phyloP scores from a whole-genome alignment of 2,888 invertebrate genomes.

The Eucriotettix oculatus region DNA sequence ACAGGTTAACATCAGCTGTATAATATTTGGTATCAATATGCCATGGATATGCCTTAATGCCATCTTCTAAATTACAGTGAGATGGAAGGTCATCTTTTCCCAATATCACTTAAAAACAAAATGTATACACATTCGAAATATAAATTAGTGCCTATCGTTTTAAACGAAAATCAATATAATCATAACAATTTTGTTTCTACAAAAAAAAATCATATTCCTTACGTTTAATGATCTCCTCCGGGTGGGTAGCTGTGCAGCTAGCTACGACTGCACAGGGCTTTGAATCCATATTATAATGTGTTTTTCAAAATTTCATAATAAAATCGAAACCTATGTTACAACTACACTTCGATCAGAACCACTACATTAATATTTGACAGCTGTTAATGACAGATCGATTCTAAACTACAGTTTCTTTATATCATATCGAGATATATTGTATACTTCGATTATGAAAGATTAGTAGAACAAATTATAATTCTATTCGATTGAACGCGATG shows the following conservation, averaged over 20 bases:
- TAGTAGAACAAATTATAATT: no score
- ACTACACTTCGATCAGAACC: no score
- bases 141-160: neutral
- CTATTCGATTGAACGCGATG: no score
- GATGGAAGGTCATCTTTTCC: constrained; percentile 17
- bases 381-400: no score
- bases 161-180: neutral
- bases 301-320: neutral
- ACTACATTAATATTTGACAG: no score
- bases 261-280: constrained; percentile 14
- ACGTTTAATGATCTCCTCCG: constrained; percentile 18
- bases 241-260: constrained; percentile 13
- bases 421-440: no score
- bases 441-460: no score
- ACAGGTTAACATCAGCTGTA: constrained; percentile 39
- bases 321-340: no score
- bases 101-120: constrained; percentile 13
- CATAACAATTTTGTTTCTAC: neutral
- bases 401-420: no score
- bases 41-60: constrained; percentile 30
- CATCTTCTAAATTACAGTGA: constrained; percentile 18
- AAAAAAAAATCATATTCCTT: constrained; percentile 2
- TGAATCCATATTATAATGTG: constrained; percentile 8
- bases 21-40: constrained; percentile 57
- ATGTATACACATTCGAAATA: neutral